These are phyloP conservation scores for Nothura maculosa DNA, from an alignment of 2,797 vertebrate species.

Conservation along the genomic window DNA sequence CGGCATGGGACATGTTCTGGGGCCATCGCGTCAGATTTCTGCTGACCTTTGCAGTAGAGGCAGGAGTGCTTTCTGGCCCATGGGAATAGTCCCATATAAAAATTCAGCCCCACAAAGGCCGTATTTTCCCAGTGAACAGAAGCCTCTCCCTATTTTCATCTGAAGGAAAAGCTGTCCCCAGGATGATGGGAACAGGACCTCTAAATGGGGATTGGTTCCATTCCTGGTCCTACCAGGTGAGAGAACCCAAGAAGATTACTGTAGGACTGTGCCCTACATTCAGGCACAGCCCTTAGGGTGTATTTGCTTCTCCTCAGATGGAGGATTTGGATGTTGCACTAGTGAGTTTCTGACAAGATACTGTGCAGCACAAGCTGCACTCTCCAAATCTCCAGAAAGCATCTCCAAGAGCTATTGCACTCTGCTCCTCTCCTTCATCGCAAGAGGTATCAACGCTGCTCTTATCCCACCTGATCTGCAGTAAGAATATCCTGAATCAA, in stretches of 20 bases:
- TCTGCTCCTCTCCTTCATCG: background rate
- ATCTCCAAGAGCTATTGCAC: background rate
- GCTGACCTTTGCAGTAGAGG: background rate
- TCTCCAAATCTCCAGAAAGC: background rate
- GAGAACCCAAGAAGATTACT: background rate
- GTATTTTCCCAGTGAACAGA: background rate
- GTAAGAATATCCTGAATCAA: background rate
- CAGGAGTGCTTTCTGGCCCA: background rate
- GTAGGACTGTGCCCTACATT: too few relatives aligned
- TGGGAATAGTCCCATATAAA: background rate
- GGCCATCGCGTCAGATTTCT: background rate
- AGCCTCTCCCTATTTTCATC: background rate
- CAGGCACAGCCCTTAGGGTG: background rate
- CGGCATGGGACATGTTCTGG: background rate
- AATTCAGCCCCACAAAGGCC: background rate
- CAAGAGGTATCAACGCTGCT: accelerated
- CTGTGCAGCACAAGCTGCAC: background rate
- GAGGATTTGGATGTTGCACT: background rate
- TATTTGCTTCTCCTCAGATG: background rate
- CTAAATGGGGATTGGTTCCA: background rate
- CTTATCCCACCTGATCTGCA: background rate
- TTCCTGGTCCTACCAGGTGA: background rate
- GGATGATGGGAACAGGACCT: background rate
- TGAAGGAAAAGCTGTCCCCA: background rate
- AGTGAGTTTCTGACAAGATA: background rate